Evolutionary conservation across 2,797 vertebrate species (phyloP), one percentile per base, ranked within the genome.

Genomic region (Characodon lateralis): DNA sequence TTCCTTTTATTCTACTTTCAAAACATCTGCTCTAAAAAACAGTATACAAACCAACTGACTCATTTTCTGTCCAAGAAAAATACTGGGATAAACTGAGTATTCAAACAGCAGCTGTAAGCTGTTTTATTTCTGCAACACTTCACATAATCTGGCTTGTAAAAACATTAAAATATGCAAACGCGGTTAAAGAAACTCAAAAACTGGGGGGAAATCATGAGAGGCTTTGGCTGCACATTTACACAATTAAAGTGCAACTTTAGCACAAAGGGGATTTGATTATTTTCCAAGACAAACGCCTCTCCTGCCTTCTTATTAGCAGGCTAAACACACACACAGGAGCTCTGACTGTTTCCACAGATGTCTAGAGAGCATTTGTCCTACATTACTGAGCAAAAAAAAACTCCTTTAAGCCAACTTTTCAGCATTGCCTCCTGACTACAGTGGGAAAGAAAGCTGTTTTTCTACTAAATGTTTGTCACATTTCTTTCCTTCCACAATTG

Each of bases 231-330:
- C 46, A 79, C 66, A 20, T 41, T 70, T 46, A 46, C 48, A 61
- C 55, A 59, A 70, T 83, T 48, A 76, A 76, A 84, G 73, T 73
- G 76, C 41, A 69, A 69, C 66, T 69, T 78, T 28, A 78, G 72
- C 79, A 65, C 56, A 58, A 46, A 90, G 76, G 75, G 72, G 3
- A 68, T 4, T 72, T 0, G 73, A 73, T 81, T 41, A 16, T 56
- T 81, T 85, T 82, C 76, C 72, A 88, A 82, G 85, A 88, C 82
- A 90, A 89, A 90, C 68, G 35, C 71, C 78, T 85, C 87, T 78
- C 51, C 80, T 88, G 85, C 80, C 82, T 79, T 88, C 89, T 87
- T 92, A 93, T 94, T 91, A 92, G 83, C 70, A 78, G 83, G 87
- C 84, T 87, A 89, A 91, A 93, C 88, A 89, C 90, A 63, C 59